Conservation (phyloP, 2,113 vertebrate species). For the Prunella himalayana region DNA sequence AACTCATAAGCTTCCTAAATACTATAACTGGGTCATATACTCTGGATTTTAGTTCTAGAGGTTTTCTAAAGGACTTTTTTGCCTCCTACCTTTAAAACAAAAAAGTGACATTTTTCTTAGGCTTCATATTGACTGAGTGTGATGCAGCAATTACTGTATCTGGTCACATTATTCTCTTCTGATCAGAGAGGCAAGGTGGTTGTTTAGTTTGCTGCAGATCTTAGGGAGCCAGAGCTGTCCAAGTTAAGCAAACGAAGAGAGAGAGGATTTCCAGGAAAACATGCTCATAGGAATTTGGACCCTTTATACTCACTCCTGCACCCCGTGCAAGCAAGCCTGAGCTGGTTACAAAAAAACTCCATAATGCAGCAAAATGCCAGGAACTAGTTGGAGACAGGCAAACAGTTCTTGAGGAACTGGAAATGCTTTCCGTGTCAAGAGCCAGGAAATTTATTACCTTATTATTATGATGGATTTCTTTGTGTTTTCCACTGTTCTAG, state of each 20-base stretch:
- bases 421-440: neutral
- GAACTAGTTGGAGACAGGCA: neutral
- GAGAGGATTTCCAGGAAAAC: neutral
- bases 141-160: neutral
- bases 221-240: neutral
- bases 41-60: neutral
- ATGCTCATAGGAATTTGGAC: neutral
- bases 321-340: neutral
- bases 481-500: neutral
- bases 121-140: neutral
- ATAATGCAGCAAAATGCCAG: neutral
- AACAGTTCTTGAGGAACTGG: neutral
- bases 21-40: neutral
- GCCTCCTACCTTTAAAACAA: neutral
- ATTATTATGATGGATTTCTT: neutral
- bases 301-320: neutral
- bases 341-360: neutral
- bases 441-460: neutral
- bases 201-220: neutral
- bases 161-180: neutral
- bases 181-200: neutral
- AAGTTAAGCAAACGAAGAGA: neutral
- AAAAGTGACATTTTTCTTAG: neutral
- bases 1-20: neutral
- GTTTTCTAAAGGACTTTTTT: neutral